A percentile compares a stretch with the other conserved stretches of the same genome.
Evolutionary conservation across 1,140 invertebrate genomes (phyloP).

Genomic region (Triops cancriformis): DNA sequence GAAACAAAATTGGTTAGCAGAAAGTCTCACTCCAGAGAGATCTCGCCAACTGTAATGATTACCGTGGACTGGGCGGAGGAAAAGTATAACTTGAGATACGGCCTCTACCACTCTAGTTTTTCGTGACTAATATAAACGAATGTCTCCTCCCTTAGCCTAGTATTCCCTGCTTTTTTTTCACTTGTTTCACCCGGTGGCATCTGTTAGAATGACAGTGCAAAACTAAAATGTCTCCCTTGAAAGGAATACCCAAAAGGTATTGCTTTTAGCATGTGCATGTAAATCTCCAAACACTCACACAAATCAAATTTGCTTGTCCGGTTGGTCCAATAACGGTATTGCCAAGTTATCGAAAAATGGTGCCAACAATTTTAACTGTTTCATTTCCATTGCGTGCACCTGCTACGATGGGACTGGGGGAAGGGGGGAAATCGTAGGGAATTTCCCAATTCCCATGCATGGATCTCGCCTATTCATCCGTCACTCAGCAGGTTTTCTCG

Average conservation of each 20-base stretch:
- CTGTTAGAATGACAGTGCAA: not conserved
- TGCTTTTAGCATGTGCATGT: not conserved
- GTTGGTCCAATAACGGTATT: not conserved
- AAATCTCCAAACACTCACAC: not conserved
- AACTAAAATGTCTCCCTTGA: not conserved
- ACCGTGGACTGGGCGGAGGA: not conserved
- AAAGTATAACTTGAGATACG: not conserved
- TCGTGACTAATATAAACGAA: not conserved
- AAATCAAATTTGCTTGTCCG: not conserved
- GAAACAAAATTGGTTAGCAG: too few relatives aligned
- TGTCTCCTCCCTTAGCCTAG: not conserved
- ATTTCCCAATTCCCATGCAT: not conserved
- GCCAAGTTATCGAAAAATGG: not conserved
- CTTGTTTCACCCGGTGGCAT: not conserved
- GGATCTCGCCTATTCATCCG: constrained; percentile 1
- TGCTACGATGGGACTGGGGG: not conserved
- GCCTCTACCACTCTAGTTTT: not conserved
- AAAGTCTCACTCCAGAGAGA: too few relatives aligned
- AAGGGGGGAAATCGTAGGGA: not conserved
- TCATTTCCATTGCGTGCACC: not conserved
- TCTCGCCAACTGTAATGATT: not conserved
- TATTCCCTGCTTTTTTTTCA: not conserved
- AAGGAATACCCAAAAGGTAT: not conserved
- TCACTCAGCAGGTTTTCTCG: not conserved
- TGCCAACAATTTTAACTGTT: too few relatives aligned